A percentile compares a stretch with the other conserved stretches of the same genome.
phyloP scores from a whole-genome alignment of 2,888 invertebrate species.

The Hypomecis punctinalis region DNA sequence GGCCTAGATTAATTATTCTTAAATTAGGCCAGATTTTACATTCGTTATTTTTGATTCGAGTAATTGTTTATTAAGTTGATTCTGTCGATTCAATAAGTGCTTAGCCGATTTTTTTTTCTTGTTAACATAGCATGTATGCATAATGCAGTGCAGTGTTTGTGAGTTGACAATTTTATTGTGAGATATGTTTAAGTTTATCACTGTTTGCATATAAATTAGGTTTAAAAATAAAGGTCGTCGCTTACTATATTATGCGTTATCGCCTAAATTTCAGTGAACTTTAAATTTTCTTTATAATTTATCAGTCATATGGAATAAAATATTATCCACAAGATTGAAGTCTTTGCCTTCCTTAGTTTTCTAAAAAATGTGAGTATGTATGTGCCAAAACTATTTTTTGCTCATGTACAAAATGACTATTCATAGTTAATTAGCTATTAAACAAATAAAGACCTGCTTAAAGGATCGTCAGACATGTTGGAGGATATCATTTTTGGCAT shows the following conservation, averaged over 20 bases:
- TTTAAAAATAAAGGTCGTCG: background rate
- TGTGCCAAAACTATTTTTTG: no score
- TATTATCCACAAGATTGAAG: background rate
- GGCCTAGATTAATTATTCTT: background rate
- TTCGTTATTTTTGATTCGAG: background rate
- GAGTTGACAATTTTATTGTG: background rate
- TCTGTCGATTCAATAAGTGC: background rate
- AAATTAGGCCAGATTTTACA: background rate
- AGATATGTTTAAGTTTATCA: background rate
- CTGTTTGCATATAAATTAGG: background rate
- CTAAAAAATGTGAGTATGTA: no score
- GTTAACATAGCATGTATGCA: conserved; percentile 39
- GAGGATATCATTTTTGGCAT: no score
- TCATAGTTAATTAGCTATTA: no score
- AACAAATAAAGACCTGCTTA: no score
- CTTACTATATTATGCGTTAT: background rate
- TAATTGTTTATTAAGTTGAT: background rate
- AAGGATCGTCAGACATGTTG: no score
- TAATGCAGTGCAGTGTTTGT: conserved; percentile 17
- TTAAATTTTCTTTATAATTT: background rate
- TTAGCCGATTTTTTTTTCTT: conserved; percentile 3
- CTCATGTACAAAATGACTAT: no score
- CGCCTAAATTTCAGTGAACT: background rate
- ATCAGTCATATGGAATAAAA: background rate
- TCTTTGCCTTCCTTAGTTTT: no score